Percentiles rank a stretch among this genome's conserved stretches.
Conservation (phyloP, 23 tunicate genomes). For the Botrylloides violaceus region DNA sequence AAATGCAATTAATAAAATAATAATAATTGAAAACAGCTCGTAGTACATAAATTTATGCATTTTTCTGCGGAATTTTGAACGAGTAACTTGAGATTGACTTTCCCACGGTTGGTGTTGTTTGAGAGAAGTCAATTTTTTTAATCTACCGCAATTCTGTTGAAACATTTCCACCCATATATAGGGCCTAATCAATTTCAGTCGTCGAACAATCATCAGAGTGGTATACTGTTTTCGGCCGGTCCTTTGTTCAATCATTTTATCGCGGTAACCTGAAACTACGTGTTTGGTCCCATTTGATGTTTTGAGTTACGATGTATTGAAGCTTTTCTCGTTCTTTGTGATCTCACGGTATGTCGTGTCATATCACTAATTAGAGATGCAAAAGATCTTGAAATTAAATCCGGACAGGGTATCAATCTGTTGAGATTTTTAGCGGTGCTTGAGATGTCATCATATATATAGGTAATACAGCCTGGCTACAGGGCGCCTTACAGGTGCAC, state of each 20-base stretch:
- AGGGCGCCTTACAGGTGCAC: not conserved
- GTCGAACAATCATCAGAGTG: not conserved
- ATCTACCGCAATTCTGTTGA: not conserved
- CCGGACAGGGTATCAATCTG: not conserved
- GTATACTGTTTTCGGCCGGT: conserved; percentile 1
- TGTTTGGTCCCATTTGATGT: not conserved
- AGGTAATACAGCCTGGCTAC: not conserved
- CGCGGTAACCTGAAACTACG: not conserved
- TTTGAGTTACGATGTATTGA: conserved; percentile 2
- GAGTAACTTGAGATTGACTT: not conserved
- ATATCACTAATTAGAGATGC: not conserved
- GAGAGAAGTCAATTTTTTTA: not conserved
- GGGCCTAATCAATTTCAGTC: not conserved
- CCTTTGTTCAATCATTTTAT: not conserved
- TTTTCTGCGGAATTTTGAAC: not conserved
- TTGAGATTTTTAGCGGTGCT: not conserved
- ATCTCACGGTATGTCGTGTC: conserved; percentile 4
- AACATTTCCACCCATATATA: not conserved
- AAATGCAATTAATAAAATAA: too few species aligned
- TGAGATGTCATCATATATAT: not conserved
- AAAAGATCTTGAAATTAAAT: not conserved
- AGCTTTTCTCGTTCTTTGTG: not conserved
- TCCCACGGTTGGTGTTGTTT: not conserved
- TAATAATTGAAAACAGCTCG: too few species aligned
- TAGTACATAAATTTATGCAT: too few species aligned